phyloP scores from a whole-genome alignment of 2,888 invertebrate genomes.

The Oasisia sp. region DNA sequence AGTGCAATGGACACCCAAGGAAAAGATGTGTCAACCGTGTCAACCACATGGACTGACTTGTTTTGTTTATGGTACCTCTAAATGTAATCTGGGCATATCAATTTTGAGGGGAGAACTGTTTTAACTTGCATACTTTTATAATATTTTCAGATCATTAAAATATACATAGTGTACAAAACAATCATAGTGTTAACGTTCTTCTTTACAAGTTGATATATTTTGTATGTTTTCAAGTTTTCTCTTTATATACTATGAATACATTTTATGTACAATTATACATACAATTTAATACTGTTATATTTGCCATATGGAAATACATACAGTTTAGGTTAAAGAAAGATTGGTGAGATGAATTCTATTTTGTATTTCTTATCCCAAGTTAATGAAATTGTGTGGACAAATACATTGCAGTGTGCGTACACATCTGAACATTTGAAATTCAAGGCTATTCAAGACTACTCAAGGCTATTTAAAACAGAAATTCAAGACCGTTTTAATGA shows the following conservation, averaged over 20 bases:
- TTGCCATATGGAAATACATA: too few species aligned
- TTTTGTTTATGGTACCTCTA: neutral
- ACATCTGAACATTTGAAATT: too few species aligned
- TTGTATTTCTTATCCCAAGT: too few species aligned
- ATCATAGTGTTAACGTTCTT: neutral
- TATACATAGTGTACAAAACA: neutral
- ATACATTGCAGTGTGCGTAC: too few species aligned
- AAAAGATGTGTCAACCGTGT: neutral
- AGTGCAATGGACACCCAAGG: neutral
- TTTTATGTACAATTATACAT: neutral
- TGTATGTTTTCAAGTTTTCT: neutral
- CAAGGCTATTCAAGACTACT: too few species aligned
- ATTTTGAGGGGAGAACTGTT: neutral
- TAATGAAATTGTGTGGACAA: neutral
- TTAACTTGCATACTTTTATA: neutral
- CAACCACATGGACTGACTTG: neutral
- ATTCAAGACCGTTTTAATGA: too few species aligned
- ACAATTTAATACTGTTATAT: neutral
- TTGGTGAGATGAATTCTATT: too few species aligned
- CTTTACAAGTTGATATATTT: neutral
- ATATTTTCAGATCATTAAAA: neutral
- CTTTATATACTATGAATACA: neutral
- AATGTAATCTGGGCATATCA: neutral
- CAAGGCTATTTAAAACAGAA: too few species aligned
- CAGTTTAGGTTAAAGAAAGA: too few species aligned